phyloP scores from a whole-genome alignment of 1,140 invertebrate genomes.

The Neodiprion pinetum region DNA sequence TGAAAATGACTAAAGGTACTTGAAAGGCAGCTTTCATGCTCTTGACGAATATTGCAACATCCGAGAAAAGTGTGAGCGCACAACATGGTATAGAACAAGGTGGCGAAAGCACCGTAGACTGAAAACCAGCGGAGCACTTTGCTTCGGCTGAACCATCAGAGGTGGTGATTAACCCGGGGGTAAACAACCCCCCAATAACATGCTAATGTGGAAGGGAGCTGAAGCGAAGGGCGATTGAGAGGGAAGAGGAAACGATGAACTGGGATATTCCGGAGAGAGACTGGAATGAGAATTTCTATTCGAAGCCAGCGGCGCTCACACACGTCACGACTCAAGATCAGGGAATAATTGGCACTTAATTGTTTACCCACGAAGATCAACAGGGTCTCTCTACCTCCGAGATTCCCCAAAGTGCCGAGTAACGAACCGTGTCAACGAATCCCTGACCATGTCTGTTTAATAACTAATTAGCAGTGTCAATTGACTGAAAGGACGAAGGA shows the following conservation, averaged over 20 bases:
- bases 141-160: constrained; percentile 19
- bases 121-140: not conserved
- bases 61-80: not conserved
- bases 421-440: too few relatives aligned
- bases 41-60: not conserved
- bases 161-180: constrained; percentile 47
- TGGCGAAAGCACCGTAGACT: not conserved
- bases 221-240: not conserved
- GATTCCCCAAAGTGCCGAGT: too few relatives aligned
- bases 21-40: not conserved
- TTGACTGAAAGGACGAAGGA: too few relatives aligned
- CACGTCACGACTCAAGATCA: not conserved
- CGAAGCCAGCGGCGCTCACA: not conserved
- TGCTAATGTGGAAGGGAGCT: constrained; percentile 47
- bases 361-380: not conserved
- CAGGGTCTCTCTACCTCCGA: not conserved
- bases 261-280: not conserved
- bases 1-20: not conserved
- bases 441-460: too few relatives aligned
- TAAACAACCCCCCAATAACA: constrained; percentile 55
- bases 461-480: too few relatives aligned
- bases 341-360: not conserved
- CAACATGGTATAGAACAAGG: not conserved
- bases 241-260: not conserved
- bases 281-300: not conserved